Conservation (phyloP, 2,797 vertebrate species). For the Sebastes oblongus region DNA sequence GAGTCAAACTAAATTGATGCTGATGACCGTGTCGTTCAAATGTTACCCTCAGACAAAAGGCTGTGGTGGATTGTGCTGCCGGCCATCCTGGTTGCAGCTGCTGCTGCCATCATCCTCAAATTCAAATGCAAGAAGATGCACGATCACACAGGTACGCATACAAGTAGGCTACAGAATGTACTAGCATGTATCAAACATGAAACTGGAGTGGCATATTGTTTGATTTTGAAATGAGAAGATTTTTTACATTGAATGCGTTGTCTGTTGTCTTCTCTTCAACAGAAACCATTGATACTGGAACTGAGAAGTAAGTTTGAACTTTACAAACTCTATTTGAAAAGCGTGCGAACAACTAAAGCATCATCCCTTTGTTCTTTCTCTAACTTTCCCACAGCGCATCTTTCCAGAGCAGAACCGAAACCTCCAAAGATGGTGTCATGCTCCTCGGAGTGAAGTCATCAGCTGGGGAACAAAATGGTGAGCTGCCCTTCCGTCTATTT, state of each 20-base stretch:
- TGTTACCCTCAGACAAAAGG: conserved; percentile 53
- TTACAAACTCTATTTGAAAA: neutral
- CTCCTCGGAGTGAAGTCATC: conserved; percentile 93
- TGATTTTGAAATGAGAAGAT: neutral
- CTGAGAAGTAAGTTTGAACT: conserved; percentile 74
- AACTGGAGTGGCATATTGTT: neutral
- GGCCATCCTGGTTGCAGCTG: conserved; percentile 6
- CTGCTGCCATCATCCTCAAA: conserved; percentile 45
- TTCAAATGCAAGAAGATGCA: conserved; percentile 76
- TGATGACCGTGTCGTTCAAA: neutral
- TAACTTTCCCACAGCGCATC: conserved; percentile 70
- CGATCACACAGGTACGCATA: conserved; percentile 69
- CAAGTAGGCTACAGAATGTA: neutral
- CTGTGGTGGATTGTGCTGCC: conserved; percentile 76
- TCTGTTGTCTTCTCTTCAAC: conserved; percentile 10
- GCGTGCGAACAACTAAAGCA: neutral
- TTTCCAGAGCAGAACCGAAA: conserved; percentile 84
- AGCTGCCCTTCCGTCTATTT: conserved; percentile 56
- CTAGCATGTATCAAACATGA: neutral
- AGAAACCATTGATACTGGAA: conserved; percentile 76
- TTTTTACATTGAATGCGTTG: neutral
- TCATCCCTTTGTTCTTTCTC: neutral
- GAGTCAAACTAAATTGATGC: neutral
- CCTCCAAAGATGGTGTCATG: conserved; percentile 93
- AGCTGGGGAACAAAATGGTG: conserved; percentile 86